Evolutionary conservation across 2,888 invertebrate species (phyloP), one percentile per base, ranked within the genome.

Genomic region (Rhagonycha fulva): DNA sequence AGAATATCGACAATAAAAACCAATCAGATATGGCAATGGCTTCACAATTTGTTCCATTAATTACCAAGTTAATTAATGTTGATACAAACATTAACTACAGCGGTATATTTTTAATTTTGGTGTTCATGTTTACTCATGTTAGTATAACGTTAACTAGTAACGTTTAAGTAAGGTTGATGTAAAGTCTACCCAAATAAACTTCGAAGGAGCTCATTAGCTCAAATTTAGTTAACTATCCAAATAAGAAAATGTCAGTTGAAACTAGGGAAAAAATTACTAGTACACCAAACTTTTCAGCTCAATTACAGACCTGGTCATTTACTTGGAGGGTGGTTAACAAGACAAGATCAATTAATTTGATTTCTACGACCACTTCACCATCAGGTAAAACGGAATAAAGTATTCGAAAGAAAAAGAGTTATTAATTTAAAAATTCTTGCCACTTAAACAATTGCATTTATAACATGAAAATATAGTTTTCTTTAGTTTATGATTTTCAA

Each of bases 401-500:
- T 3, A 26, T 26, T 26, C 4, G 7, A 26, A 26, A 26, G 4
- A 4, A 26, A 26, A 0, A 26, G 26, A 7, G 11, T 32, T 32
- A 32, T 32, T 32, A 12, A 12, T 2, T 4, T 32, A 12, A 32
- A 32, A 32, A 32, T n/a, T 32, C 32, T 2, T 32, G 5, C 32
- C 32, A 47, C 47, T 47, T 47, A 47, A 47, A 47, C 47, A n/a
- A 47, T 47, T 47, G 47, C 47, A 7, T 47, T 47, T 47, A n/a
- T n/a, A 47, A 47, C 2, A 12, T n/a, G 47, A 47, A 47, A 47
- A 47, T 47, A 47, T 47, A 47, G 47, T 47, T 47, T 47, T 47
- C 47, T 47, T 47, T 47, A 81, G 83, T 83, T 80, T 82, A 82
- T 81, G 84, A 84, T 84, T 85, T 85, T 85, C 85, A 85, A 85